Base-by-base conservation (phyloP, 2,888 invertebrate species). In the Prostheceraeus crozeri region DNA sequence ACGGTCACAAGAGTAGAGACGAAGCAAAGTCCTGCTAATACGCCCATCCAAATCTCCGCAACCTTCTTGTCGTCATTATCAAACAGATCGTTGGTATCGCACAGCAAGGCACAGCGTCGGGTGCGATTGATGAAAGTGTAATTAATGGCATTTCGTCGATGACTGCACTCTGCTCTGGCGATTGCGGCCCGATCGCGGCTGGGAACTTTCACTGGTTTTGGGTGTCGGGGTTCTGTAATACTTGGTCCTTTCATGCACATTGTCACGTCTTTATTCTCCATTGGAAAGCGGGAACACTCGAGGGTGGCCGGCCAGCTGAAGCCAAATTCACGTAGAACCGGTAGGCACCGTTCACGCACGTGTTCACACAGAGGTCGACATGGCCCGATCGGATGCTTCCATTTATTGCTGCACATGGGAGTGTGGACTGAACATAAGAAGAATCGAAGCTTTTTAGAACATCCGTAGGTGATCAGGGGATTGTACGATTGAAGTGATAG, bases 371-470 rank as follows among this genome's bases (percentile, higher is more conserved):
- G 80, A 6, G 87, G 85, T 61, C 89, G 81, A 73, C 93, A 93
- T 0, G 93, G 93, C 1, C 91, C 91, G 66, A 93, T 90, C 1
- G 89, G 87, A 53, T 84, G 80, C 23, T 86, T 82, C 30, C 89
- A 87, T 78, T 91, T 90, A 71, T 89, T 87, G 46, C 89, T 90
- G 77, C 93, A 93, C 89, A 91, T 90, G 1, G 93, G 91, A 59
- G 88, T 86, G 76, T 89, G 89, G 30, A 89, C 89, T 31, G 90
- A 85, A 77, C 93, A 93, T 68, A 93, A 81, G 78, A 93, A 90
- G 72, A 91, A 82, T 72, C 85, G 85, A 63, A 91, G 78, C 73
- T 89, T 87, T 1, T 84, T 83, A 65, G 88, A 88, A 78, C 90
- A 91, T 27, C 88, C 87, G 77, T 87, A 89, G 67, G 89, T 87